These are phyloP conservation scores for Lycodopsis pacificus DNA, from an alignment of 2,797 vertebrate genomes.

Conservation along the genomic window DNA sequence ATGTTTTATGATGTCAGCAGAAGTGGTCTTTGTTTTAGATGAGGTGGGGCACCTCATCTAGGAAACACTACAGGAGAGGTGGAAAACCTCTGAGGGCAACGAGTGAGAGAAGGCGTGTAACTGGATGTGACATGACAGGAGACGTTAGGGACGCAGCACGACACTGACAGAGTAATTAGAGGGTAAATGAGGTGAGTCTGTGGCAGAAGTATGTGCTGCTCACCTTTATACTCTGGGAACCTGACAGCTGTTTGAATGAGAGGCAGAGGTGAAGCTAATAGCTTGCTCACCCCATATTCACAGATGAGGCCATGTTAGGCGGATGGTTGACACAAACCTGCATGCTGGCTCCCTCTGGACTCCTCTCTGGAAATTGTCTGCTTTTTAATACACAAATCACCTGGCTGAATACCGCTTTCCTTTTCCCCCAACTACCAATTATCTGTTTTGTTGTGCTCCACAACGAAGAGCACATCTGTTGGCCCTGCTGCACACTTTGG, in stretches of 20 bases:
- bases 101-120: not conserved
- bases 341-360: slow-evolving; percentile 55
- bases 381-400: not conserved
- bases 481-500: not conserved
- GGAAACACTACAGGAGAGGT: not conserved
- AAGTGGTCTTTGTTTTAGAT: not conserved
- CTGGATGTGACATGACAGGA: not conserved
- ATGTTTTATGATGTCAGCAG: not conserved
- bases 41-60: not conserved
- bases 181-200: not conserved
- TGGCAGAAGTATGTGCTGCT: not conserved
- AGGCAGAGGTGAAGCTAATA: not conserved
- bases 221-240: not conserved
- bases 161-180: not conserved
- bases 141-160: not conserved
- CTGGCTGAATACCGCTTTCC: not conserved
- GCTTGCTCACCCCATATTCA: not conserved
- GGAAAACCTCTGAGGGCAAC: not conserved
- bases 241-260: not conserved
- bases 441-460: not conserved
- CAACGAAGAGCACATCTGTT: not conserved
- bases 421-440: not conserved
- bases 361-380: not conserved
- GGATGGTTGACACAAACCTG: not conserved
- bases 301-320: not conserved